Conservation (phyloP, 2,113 vertebrate genomes). For the Fregata magnificens region DNA sequence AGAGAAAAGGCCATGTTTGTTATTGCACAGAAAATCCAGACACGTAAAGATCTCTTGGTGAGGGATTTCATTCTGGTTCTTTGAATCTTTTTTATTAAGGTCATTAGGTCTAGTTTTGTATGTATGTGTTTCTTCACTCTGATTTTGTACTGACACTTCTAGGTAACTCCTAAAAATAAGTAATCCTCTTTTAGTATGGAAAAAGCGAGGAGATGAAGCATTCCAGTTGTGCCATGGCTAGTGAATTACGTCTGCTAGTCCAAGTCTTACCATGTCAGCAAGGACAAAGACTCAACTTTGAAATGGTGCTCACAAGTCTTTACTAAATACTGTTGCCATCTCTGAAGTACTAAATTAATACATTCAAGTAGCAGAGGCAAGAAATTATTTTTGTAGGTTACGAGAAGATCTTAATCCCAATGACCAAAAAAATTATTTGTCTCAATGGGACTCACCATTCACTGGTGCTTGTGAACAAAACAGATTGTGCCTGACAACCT, state of each 20-base stretch:
- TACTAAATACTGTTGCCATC: not conserved
- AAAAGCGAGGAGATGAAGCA: not conserved
- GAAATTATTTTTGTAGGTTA: constrained; percentile 31
- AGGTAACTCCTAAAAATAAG: not conserved
- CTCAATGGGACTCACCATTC: not conserved
- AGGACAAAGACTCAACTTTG: not conserved
- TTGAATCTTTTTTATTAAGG: not conserved
- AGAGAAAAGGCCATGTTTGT: constrained; percentile 92
- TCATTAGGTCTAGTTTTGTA: not conserved
- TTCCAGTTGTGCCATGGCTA: not conserved
- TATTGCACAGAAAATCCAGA: constrained; percentile 93
- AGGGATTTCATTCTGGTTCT: constrained; percentile 36
- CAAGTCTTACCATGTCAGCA: not conserved
- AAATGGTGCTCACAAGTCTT: not conserved
- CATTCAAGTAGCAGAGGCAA: not conserved
- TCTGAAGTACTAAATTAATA: not conserved
- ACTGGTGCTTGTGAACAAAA: constrained; percentile 45
- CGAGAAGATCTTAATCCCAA: not conserved
- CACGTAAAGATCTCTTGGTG: constrained; percentile 92
- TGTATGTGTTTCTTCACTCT: not conserved
- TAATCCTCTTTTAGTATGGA: not conserved
- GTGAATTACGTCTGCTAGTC: not conserved
- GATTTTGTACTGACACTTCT: not conserved
- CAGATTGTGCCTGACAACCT: constrained; percentile 3
- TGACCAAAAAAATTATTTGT: constrained; percentile 5